phyloP scores from a whole-genome alignment of 2,113 vertebrate species.

The Ailurus styani region DNA sequence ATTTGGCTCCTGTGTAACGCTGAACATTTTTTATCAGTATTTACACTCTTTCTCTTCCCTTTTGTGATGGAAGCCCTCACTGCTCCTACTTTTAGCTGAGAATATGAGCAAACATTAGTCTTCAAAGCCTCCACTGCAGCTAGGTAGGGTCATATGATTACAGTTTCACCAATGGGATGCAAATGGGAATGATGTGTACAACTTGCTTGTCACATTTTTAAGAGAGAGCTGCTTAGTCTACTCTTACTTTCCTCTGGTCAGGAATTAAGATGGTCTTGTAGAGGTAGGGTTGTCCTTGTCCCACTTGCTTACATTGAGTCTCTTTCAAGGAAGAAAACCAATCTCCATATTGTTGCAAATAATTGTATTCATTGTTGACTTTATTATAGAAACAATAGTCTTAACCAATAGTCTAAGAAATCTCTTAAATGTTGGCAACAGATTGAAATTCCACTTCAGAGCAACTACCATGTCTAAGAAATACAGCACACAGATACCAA shows the following conservation, averaged over 20 bases:
- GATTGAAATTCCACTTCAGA: background rate
- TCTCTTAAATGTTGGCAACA: background rate
- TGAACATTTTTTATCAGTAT: background rate
- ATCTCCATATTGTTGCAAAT: background rate
- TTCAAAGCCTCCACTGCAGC: background rate
- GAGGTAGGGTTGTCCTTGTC: background rate
- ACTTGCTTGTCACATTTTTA: background rate
- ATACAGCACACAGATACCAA: background rate
- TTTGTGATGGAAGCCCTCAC: background rate
- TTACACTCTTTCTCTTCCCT: background rate
- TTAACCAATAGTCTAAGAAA: background rate
- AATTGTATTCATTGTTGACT: background rate
- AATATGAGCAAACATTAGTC: background rate
- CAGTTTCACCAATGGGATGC: background rate
- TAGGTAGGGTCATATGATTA: background rate
- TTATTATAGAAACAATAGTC: background rate
- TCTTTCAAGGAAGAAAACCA: background rate
- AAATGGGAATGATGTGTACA: background rate
- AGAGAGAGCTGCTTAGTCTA: background rate
- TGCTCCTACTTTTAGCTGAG: background rate
- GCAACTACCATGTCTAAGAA: background rate
- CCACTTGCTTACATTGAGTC: background rate
- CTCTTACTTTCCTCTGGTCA: background rate
- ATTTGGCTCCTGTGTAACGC: background rate
- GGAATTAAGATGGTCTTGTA: background rate